These are phyloP conservation scores for Gobio gobio DNA, from an alignment of 2,113 vertebrate genomes.

Conservation along the genomic window DNA sequence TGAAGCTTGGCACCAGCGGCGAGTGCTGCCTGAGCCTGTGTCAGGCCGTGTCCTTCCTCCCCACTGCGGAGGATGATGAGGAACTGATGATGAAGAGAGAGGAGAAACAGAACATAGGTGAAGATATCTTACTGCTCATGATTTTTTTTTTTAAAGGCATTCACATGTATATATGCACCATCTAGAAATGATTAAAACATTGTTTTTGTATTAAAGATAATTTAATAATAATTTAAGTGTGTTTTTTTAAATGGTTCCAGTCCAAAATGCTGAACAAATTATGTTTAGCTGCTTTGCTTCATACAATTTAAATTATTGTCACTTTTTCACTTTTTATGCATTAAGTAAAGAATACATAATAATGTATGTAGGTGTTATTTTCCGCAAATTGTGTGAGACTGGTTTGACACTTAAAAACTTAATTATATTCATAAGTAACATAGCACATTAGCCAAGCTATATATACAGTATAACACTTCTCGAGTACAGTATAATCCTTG, in stretches of 20 bases:
- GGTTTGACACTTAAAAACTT: neutral
- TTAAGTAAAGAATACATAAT: neutral
- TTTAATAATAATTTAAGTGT: neutral
- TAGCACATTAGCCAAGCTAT: neutral
- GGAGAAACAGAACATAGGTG: conserved; percentile 63
- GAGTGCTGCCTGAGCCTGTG: conserved; percentile 78
- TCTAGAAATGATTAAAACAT: neutral
- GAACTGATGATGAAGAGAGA: conserved; percentile 75
- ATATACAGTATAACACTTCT: neutral
- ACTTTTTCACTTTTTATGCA: neutral
- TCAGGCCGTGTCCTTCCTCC: conserved; percentile 77
- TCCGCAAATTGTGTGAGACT: neutral
- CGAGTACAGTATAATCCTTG: neutral
- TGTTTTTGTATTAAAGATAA: neutral
- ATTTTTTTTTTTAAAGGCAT: too few relatives aligned
- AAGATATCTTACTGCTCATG: neutral
- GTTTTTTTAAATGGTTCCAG: neutral
- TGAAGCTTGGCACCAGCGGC: conserved; percentile 64
- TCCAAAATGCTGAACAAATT: neutral
- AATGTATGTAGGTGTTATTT: neutral
- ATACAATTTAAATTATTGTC: too few relatives aligned
- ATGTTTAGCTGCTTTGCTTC: neutral
- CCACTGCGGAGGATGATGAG: conserved; percentile 73
- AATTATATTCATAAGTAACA: neutral
- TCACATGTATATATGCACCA: neutral